Base-by-base conservation (phyloP, 2,888 invertebrate species). In the Uloborus plumipes region DNA sequence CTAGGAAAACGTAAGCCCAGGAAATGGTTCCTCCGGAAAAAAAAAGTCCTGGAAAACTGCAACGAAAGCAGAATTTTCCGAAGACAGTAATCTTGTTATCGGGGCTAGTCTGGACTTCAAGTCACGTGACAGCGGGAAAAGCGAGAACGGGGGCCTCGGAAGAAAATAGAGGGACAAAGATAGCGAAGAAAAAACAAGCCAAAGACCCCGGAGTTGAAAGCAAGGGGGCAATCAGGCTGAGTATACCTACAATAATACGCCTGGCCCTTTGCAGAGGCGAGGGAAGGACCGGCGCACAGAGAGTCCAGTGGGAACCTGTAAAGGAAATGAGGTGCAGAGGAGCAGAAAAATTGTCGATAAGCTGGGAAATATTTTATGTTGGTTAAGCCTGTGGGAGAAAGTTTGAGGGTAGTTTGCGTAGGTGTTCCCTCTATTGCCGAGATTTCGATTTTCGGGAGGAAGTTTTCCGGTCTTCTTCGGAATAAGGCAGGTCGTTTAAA, bases 271-370 rank as follows among this genome's bases (percentile, higher is more conserved):
- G 49, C 3, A 26, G 51, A 7, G 20, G 66, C 13, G 50, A 31
- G 69, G 50, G 20, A 22, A 22, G 22, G 18, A 71, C 13, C 58
- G 14, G 15, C 2, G 61, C 26, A 26, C 20, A 67, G 62, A 69
- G 69, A 69, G 18, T 55, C 77, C 77, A 14, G 22, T 26, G 77
- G 77, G 77, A 78, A 47, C 64, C 50, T 78, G 71, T 71, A 49
- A 39, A 78, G 77, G 77, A 78, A 78, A 78, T 78, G 77, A 71
- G 71, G 70, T 78, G 77, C 70, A 78, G 77, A 78, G 77, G 50
- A 71, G 64, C 55, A 64, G 77, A 78, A 78, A 78, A 64, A 65
- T 78, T 49, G 77, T 64, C 58, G 77, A 78, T 78, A 78, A 78
- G 70, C 70, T 58, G 77, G 65, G 65, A 78, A 78, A 78, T 78